Conservation (phyloP, 30 jellyfish, hydroid and myxozoan genomes). For the Aurelia coerulea region DNA sequence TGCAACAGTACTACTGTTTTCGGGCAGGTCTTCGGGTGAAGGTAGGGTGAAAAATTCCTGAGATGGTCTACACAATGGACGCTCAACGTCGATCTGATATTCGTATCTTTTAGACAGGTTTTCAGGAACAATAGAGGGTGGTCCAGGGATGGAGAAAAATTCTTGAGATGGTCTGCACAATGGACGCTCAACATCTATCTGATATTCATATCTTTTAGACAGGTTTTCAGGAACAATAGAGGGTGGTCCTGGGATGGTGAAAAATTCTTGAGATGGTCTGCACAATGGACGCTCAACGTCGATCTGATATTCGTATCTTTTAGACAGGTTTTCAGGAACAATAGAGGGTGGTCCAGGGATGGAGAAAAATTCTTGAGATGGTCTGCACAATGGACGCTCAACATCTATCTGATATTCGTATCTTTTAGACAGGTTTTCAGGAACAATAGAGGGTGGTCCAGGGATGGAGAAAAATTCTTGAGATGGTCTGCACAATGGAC, state of each 20-base stretch:
- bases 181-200: not conserved
- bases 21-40: not conserved
- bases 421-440: conserved; percentile 8
- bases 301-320: conserved; percentile 33
- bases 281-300: not conserved
- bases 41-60: not conserved
- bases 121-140: not conserved
- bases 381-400: conserved; percentile 10
- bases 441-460: not conserved
- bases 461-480: not conserved
- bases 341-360: not conserved
- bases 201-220: not conserved
- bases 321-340: not conserved
- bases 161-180: conserved; percentile 9
- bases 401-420: conserved; percentile 21
- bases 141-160: not conserved
- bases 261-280: conserved; percentile 21
- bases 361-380: conserved; percentile 8
- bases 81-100: conserved; percentile 3
- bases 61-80: conserved; percentile 5
- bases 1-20: not conserved
- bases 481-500: not conserved
- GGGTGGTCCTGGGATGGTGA: not conserved
- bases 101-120: not conserved
- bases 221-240: no score